Percentiles rank a stretch among this genome's conserved stretches.
Conservation (phyloP, 2,888 invertebrate genomes). For the Griposia aprilina region DNA sequence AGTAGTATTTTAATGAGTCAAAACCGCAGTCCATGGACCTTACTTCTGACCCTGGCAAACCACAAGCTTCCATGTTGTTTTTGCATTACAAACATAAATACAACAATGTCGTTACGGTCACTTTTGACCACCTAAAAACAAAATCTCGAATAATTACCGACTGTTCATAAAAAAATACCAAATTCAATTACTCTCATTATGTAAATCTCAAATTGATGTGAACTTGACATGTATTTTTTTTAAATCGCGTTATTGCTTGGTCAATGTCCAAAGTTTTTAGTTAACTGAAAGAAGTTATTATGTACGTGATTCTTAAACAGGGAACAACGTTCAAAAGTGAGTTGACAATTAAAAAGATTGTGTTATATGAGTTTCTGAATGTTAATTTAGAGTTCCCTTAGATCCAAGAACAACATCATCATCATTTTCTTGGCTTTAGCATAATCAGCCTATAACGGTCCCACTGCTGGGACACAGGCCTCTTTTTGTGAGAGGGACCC, state of each 20-base stretch:
- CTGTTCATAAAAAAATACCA: conserved; percentile 12
- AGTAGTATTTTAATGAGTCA: conserved; percentile 20
- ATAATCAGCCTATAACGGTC: too few species aligned
- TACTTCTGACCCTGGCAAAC: conserved; percentile 38
- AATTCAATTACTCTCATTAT: conserved; percentile 25
- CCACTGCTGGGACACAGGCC: too few species aligned
- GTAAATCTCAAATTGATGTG: conserved; percentile 41
- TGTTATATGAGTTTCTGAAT: neutral
- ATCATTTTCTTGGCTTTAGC: too few species aligned
- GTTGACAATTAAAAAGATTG: neutral
- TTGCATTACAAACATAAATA: neutral
- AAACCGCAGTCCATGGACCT: conserved; percentile 41
- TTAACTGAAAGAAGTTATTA: neutral
- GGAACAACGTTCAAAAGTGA: conserved; percentile 1
- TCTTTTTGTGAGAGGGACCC: too few species aligned
- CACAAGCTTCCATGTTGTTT: conserved; percentile 29
- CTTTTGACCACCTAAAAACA: conserved; percentile 6
- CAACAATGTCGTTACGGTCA: conserved; percentile 23
- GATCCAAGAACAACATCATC: neutral
- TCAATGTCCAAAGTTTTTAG: conserved; percentile 18
- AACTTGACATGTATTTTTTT: conserved; percentile 31
- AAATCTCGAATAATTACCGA: conserved; percentile 3
- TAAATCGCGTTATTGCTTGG: neutral
- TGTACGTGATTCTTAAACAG: neutral
- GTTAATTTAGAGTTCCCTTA: neutral